A percentile compares a stretch with the other conserved stretches of the same genome.
Conservation (phyloP, 2,888 invertebrate species). For the Biston betularia region DNA sequence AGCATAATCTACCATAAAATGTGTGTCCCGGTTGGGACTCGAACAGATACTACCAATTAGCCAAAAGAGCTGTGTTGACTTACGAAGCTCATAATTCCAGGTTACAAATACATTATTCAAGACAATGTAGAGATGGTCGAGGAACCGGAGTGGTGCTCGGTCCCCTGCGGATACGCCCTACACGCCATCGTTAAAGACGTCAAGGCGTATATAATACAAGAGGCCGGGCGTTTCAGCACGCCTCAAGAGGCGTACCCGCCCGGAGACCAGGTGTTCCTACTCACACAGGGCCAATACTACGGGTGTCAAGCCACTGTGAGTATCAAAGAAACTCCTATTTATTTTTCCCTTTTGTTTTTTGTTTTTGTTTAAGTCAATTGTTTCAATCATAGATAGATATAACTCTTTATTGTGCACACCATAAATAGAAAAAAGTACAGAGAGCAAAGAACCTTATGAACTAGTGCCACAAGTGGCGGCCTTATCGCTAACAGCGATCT, state of each 20-base stretch:
- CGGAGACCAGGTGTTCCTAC: conserved; percentile 89
- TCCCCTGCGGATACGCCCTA: conserved; percentile 88
- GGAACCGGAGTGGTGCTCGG: conserved; percentile 90
- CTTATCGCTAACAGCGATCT: too few relatives aligned
- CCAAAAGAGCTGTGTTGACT: too few relatives aligned
- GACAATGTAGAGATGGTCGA: conserved; percentile 87
- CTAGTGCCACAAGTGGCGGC: too few relatives aligned
- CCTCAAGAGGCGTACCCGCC: conserved; percentile 87
- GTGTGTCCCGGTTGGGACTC: too few relatives aligned
- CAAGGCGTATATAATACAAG: conserved; percentile 52
- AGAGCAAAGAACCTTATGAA: too few relatives aligned
- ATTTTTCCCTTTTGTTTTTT: too few relatives aligned
- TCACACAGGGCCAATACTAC: conserved; percentile 92
- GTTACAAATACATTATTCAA: conserved; percentile 75
- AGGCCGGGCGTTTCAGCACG: conserved; percentile 58
- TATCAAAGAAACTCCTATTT: not conserved
- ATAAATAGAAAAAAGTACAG: too few relatives aligned
- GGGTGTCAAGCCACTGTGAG: conserved; percentile 91
- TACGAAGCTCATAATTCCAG: conserved; percentile 46
- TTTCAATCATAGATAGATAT: too few relatives aligned
- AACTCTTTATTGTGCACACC: too few relatives aligned
- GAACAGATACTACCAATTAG: too few relatives aligned
- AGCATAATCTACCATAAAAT: too few relatives aligned
- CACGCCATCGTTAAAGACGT: conserved; percentile 86
- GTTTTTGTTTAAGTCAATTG: too few relatives aligned